Base-by-base conservation (phyloP, 2,888 invertebrate genomes). In the Matsumyia berberina region DNA sequence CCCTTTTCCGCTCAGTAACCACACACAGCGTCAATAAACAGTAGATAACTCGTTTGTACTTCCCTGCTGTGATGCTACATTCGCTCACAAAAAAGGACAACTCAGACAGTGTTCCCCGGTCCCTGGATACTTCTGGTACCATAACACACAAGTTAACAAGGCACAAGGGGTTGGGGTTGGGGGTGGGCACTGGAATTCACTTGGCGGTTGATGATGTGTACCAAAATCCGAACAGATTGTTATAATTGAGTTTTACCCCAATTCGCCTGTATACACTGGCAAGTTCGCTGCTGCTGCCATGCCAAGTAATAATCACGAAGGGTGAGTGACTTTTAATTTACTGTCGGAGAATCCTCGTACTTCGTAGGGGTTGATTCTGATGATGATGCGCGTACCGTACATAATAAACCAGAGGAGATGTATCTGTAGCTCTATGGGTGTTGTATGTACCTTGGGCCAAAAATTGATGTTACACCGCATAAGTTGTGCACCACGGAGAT, bases 311-410 rank as follows among this genome's bases (percentile, higher is more conserved):
- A 66, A 83, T 70, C 85, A 76, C 57, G 66, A 74, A 88, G 90
- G 89, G 89, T 90, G 90, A 90, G 90, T 90, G 89, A 89, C 88
- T 91, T 91, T 91, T 91, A 91, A 91, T 91, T 91, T 91, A 90
- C 90, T 91, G 29, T 42, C 37, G 17, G 51, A 57, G 69, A 62
- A 57, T 69, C 57, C 73, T 55, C 19, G 46, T 53, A 53, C 31
- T 31, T 35, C 12, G 35, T 35, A 46, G 24, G 79, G 82, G 74
- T 70, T 76, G 80, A 69, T 39, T 9, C 1, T 51, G 37, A 66
- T 33, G 44, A 72, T 60, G 70, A 60, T 73, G 31, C 67, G 58
- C 57, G 35, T 8, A 42, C 37, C 15, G 53, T 55, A 39, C 49
- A 57, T 57, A 67, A 49, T 49, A 72, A 72, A 72, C 57, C 24